Evolutionary conservation across 1,140 invertebrate genomes (phyloP).

Genomic region (Ceratosolen fusciceps): DNA sequence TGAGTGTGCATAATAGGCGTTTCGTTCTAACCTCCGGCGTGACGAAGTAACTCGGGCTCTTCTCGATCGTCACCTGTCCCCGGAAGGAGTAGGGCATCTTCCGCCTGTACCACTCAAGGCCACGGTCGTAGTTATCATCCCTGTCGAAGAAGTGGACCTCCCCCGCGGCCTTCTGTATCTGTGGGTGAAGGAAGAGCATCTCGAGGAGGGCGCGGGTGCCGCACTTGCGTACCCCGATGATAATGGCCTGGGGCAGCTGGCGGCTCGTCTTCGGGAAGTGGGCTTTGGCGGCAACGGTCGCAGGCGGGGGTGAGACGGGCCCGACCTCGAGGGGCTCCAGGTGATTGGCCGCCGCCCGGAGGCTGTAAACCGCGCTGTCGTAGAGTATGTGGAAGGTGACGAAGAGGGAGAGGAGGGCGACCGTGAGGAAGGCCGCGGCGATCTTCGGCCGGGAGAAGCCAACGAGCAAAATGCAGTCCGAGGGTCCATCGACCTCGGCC

Average conservation of each 20-base stretch:
- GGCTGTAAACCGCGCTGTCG: slow-evolving; percentile 85
- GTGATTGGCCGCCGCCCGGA: slow-evolving; percentile 73
- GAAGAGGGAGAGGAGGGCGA: slow-evolving; percentile 83
- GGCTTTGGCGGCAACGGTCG: slow-evolving; percentile 54
- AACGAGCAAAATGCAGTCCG: slow-evolving; percentile 84
- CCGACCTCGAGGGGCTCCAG: background rate
- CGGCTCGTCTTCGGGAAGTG: slow-evolving; percentile 68
- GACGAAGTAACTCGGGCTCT: slow-evolving; percentile 97
- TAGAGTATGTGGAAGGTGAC: slow-evolving; percentile 86
- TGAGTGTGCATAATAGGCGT: background rate
- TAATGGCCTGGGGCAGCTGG: slow-evolving; percentile 84
- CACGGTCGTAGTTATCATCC: slow-evolving; percentile 90
- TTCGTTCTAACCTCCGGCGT: slow-evolving; percentile 86
- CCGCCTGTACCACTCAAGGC: slow-evolving; percentile 92
- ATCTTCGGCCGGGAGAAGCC: slow-evolving; percentile 84
- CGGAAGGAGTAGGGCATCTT: slow-evolving; percentile 93
- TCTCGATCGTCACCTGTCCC: slow-evolving; percentile 95
- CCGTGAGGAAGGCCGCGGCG: slow-evolving; percentile 82
- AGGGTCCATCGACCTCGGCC: slow-evolving; percentile 77
- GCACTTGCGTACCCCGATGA: slow-evolving; percentile 94
- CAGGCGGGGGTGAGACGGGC: slow-evolving; percentile 55
- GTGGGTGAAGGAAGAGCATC: slow-evolving; percentile 93
- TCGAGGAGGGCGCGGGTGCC: slow-evolving; percentile 93
- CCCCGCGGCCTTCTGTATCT: slow-evolving; percentile 91
- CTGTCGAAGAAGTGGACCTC: slow-evolving; percentile 96